Base-by-base conservation (phyloP, 64 coral and sea anemone species). In the Pocillopora verrucosa region DNA sequence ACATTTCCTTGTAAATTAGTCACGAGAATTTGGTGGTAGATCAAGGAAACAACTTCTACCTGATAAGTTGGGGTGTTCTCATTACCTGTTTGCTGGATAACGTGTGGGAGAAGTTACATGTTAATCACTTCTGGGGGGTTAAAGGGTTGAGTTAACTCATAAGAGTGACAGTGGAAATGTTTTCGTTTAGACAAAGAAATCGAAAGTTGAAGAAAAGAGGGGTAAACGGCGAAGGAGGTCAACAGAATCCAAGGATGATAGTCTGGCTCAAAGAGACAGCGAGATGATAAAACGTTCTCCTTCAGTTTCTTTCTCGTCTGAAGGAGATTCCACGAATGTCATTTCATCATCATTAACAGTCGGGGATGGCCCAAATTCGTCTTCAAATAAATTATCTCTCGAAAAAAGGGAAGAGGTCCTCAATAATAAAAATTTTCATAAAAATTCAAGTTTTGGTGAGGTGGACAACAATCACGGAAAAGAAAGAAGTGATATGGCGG, bases 151-250 rank as follows among this genome's bases (percentile, higher is more conserved):
- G 7, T 0, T 51, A 51, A 51, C 41, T 3, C 41, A 51, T 51
- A 51, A 51, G 41, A 51, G 41, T 51, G 41, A 51, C 41, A 51
- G 41, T 51, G 41, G 41, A 51, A 51, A 51, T 51, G 41, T 51
- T 61, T 45, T 9, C 2, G 45, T 84, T 9, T 37, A 85, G 65
- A 38, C 62, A 56, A 85, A n/a, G 26, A 85, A 41, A 16, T 36
- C 61, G 2, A 83, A 62, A 45, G 60, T 16, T 11, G 68, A 38
- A 68, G 64, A 84, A 51, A 84, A 35, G 63, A 84, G 51, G 57
- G 58, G 37, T 36, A 83, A 67, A 20, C 34, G 80, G 0, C 82
- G 72, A 72, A 85, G 65, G 5, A 85, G 57, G 72, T 57, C 82
- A 26, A 10, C 61, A 30, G 82, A 84, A 70, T 25, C 37, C 17